Evolutionary conservation across 2,113 vertebrate species (phyloP).

Genomic region (Corapipo altera): DNA sequence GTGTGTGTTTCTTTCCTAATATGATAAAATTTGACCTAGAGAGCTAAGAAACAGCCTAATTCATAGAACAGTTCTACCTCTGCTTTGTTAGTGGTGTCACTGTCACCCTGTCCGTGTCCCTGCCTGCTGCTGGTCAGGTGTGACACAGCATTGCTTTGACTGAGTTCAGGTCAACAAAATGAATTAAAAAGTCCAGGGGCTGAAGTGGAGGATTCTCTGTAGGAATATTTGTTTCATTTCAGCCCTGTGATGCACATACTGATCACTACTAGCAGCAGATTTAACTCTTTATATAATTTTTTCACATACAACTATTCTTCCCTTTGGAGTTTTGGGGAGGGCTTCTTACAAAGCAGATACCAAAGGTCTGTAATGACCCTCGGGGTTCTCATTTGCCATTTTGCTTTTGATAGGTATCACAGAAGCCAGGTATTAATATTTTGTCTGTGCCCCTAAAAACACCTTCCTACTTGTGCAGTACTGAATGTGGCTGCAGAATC

Average conservation of each 20-base stretch:
- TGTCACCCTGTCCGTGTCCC: neutral
- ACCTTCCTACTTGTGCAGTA: no score
- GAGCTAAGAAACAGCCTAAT: neutral
- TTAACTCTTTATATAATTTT: neutral
- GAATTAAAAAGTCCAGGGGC: neutral
- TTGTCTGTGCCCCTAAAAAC: neutral
- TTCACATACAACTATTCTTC: neutral
- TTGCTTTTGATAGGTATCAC: neutral
- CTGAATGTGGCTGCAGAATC: neutral
- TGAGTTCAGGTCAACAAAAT: neutral
- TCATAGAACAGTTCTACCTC: neutral
- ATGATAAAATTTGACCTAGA: neutral
- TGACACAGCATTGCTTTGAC: neutral
- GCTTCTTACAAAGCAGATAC: neutral
- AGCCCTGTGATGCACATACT: neutral
- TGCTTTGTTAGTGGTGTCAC: neutral
- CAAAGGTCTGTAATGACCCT: no score
- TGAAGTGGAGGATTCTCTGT: neutral
- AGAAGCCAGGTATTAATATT: neutral
- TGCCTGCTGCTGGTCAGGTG: neutral
- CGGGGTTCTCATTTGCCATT: neutral
- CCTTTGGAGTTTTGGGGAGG: neutral
- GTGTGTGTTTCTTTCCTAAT: neutral
- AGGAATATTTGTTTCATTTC: neutral
- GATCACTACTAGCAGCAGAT: neutral